A percentile compares a stretch with the other conserved stretches of the same genome.
Evolutionary conservation across 2,888 invertebrate species (phyloP).

Genomic region (Diarsia rubi): DNA sequence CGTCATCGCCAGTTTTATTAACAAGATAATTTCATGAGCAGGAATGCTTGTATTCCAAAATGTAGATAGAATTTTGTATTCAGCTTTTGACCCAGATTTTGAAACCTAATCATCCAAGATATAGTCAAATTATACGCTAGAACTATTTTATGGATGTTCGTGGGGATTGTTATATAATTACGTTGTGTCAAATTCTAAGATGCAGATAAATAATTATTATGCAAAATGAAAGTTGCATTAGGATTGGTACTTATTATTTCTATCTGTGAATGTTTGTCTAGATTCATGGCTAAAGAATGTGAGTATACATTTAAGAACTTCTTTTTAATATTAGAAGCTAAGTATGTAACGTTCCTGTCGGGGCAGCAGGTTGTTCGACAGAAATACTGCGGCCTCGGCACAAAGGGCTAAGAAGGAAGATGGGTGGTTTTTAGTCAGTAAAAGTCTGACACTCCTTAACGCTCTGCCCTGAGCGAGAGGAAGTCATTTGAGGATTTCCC

Average conservation of each 20-base stretch:
- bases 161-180: slow-evolving; percentile 52
- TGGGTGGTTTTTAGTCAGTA: too few species aligned
- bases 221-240: slow-evolving; percentile 47
- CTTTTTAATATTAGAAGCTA: background rate
- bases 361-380: too few species aligned
- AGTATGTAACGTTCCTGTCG: background rate
- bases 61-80: slow-evolving; percentile 13
- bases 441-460: too few species aligned
- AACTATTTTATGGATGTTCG: slow-evolving; percentile 14
- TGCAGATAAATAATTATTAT: slow-evolving; percentile 23
- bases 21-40: background rate
- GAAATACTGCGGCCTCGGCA: too few species aligned
- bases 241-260: background rate
- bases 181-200: slow-evolving; percentile 27
- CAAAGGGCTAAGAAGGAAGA: too few species aligned
- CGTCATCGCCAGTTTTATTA: background rate
- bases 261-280: slow-evolving; percentile 5
- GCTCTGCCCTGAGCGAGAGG: too few species aligned
- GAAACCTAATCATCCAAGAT: slow-evolving; percentile 50
- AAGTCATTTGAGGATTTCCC: too few species aligned
- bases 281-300: background rate
- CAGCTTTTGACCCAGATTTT: slow-evolving; percentile 41
- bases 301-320: background rate
- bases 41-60: slow-evolving; percentile 22
- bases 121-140: slow-evolving; percentile 44